Percentiles rank a stretch among this genome's conserved stretches.
Evolutionary conservation across 1,140 invertebrate genomes (phyloP).

Genomic region (Acromyrmex echinatior): DNA sequence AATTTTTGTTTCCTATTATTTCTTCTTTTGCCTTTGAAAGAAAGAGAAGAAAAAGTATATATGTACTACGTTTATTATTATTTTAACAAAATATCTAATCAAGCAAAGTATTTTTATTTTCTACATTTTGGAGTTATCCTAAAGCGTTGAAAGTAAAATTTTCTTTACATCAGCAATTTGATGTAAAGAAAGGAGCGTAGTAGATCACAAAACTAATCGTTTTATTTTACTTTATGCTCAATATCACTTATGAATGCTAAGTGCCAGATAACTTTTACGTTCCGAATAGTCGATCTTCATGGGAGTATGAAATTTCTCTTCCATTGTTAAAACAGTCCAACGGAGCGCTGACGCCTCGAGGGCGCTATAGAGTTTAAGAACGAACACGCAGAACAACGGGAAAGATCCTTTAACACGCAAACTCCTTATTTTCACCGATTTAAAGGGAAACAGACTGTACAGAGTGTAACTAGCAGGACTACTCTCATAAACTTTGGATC

Average conservation of each 20-base stretch:
- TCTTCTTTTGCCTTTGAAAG: not conserved
- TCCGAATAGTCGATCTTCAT: conserved; percentile 30
- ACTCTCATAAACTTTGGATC: conserved; percentile 22
- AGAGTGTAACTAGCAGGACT: conserved; percentile 47
- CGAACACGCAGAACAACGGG: conserved; percentile 69
- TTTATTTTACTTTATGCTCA: conserved; percentile 46
- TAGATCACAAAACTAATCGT: conserved; percentile 15
- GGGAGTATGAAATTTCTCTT: conserved; percentile 57
- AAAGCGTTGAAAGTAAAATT: not conserved
- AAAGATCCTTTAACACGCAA: conserved; percentile 76
- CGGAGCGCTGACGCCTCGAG: conserved; percentile 63
- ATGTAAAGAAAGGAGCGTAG: not conserved
- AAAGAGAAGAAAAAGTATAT: not conserved
- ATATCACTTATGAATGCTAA: conserved; percentile 45
- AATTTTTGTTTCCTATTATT: not conserved
- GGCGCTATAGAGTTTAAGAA: conserved; percentile 68
- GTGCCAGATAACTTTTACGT: conserved; percentile 32
- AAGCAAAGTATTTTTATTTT: not conserved
- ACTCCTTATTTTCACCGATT: conserved; percentile 69
- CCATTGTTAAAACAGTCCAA: conserved; percentile 70
- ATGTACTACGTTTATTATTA: not conserved
- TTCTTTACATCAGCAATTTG: not conserved
- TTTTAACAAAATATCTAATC: not conserved
- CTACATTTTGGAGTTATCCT: not conserved
- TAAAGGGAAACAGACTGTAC: conserved; percentile 71